These are phyloP conservation scores for Tryphoninae sp. DNA, from an alignment of 2,888 invertebrate species.

Conservation along the genomic window DNA sequence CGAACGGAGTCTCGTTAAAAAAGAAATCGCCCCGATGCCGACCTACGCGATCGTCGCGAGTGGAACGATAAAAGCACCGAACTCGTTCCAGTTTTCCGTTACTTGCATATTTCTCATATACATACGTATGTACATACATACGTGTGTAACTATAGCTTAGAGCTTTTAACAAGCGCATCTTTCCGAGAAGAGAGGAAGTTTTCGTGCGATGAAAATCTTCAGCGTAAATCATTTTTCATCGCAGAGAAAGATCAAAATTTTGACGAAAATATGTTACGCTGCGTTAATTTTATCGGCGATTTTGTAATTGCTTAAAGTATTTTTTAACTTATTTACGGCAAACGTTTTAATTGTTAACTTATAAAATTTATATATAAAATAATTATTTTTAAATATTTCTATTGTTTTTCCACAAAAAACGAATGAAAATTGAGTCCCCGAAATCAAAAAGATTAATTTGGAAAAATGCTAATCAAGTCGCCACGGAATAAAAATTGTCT, in stretches of 20 bases:
- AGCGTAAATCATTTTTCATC: slow-evolving; percentile 43
- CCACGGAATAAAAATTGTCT: too few species aligned
- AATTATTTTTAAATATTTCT: not conserved
- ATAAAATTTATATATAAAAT: not conserved
- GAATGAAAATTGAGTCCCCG: too few species aligned
- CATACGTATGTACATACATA: not conserved
- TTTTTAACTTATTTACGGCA: too few species aligned
- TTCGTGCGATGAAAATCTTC: not conserved
- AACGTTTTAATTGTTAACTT: too few species aligned
- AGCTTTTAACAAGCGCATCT: slow-evolving; percentile 34
- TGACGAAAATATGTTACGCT: not conserved
- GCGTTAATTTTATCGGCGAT: not conserved
- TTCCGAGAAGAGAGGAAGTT: slow-evolving; percentile 39
- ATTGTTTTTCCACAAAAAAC: not conserved
- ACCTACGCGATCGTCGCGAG: slow-evolving; percentile 35
- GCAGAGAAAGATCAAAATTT: slow-evolving; percentile 1
- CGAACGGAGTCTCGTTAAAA: slow-evolving; percentile 42
- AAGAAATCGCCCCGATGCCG: slow-evolving; percentile 20
- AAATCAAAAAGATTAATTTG: too few species aligned
- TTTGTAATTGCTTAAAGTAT: not conserved
- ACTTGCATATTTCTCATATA: slow-evolving; percentile 1
- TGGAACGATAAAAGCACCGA: slow-evolving; percentile 53
- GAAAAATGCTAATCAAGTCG: too few species aligned
- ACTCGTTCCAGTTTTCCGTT: slow-evolving; percentile 35
- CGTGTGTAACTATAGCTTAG: slow-evolving; percentile 18